These are phyloP conservation scores for Megalurothrips usitatus DNA, from an alignment of 2,888 invertebrate species.

Conservation along the genomic window DNA sequence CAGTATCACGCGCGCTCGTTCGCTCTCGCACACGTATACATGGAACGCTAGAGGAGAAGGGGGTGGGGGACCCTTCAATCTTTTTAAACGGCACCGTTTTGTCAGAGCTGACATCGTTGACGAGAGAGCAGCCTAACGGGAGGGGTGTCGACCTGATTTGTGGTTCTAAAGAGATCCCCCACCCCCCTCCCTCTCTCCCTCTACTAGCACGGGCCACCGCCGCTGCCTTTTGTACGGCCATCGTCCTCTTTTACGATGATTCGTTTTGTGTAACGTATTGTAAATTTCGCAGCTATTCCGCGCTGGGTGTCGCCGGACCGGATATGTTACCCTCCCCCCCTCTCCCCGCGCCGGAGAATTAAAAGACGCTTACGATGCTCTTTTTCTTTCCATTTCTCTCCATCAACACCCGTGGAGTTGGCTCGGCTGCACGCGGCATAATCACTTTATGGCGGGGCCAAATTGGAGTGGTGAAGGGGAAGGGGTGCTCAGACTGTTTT, in stretches of 20 bases:
- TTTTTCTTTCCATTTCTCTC: neutral
- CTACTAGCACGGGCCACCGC: neutral
- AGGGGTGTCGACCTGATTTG: constrained; percentile 17
- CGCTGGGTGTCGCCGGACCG: neutral
- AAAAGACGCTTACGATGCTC: constrained; percentile 11
- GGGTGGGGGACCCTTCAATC: constrained; percentile 2
- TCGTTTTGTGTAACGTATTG: constrained; percentile 25
- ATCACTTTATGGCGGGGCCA: neutral
- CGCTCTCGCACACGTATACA: neutral
- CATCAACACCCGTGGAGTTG: neutral
- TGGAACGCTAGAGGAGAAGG: neutral
- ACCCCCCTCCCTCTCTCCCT: neutral
- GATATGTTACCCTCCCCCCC: neutral
- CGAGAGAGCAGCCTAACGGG: constrained; percentile 4
- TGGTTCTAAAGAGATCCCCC: neutral
- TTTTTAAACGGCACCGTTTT: constrained; percentile 25
- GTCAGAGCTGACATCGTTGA: constrained; percentile 16
- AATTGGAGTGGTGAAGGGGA: neutral
- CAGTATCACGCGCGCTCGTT: neutral
- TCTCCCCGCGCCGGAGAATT: neutral
- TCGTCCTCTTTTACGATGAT: constrained; percentile 10
- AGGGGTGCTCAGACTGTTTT: neutral
- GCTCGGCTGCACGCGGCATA: neutral
- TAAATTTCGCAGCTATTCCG: constrained; percentile 1
- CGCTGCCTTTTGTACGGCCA: neutral